Evolutionary conservation across 2,113 vertebrate genomes (phyloP), one percentile per base, ranked within the genome.

Genomic region (Clarias gariepinus): DNA sequence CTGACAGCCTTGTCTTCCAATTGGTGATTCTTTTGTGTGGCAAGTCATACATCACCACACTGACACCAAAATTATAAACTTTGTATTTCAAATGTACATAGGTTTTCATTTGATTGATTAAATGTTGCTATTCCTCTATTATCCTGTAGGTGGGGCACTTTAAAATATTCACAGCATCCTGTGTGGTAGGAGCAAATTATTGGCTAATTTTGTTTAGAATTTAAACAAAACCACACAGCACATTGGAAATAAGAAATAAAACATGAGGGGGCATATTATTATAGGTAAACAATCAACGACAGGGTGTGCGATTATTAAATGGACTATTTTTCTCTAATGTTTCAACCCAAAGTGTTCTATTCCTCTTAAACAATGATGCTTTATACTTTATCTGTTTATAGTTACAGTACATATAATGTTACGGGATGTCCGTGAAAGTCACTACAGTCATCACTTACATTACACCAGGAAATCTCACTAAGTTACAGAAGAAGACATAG

Each of bases 1-100:
- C 83, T 79, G 73, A 89, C 74, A 84, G 64, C 64, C 69, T 58
- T 86, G 63, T 71, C 41, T 87, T 64, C 55, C 33, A 83, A 8
- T 8, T 47, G 5, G 47, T 47, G 0, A 47, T 47, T 47, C 7
- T 6, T 47, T 47, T 47, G 47, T 47, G 47, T 47, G 47, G 6
- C 47, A 47, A 47, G 7, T 47, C 47, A 47, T 47, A 47, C 8
- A 7, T 47, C 47, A 47, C 47, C 47, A 47, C 47, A 47, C 47
- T 7, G 47, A 47, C 47, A 47, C 47, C 47, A 47, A 47, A 47
- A 47, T 47, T 8, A 47, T 47, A 0, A 41, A 6, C 47, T 47
- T 47, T 8, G 6, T 47, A 47, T 47, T 47, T 47, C 7, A 47
- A 47, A 47, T 47, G 41, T 47, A 47, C 7, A 36, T 36, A 36